Base-by-base conservation (phyloP, 2,888 invertebrate species). In the Sphecodes monilicornis region DNA sequence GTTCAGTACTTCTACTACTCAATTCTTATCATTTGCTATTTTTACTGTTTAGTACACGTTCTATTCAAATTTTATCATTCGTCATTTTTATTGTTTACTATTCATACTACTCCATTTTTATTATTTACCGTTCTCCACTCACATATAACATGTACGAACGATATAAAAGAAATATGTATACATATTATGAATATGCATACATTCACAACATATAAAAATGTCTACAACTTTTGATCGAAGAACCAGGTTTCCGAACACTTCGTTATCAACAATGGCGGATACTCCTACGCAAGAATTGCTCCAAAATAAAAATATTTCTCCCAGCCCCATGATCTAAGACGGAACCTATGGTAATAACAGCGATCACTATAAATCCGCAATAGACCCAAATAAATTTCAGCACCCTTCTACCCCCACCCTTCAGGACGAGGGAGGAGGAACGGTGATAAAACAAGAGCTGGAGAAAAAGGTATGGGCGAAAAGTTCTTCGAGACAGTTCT, bases 341-440 rank as follows among this genome's bases (percentile, higher is more conserved):
- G 54, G 3, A 26, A 29, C 60, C 29, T 60, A 60, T 29, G 60
- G 60, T 60, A 60, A 60, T 60, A 60, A 29, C 29, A 60, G 29
- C 18, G 60, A 60, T 60, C 36, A 68, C 41, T 26, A 68, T 79
- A 81, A 79, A 81, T 78, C 68, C 68, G 41, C 54, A 50, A 74
- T 69, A 39, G 29, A 41, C 16, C 36, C 60, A 60, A 82, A 74
- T 79, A 82, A 82, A 82, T 82, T 82, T 78, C 50, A 5, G 16
- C 46, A n/a, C n/a, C 69, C 43, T 57, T 46, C 41, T 29, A 68
- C 39, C 68, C 39, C 29, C 36, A 26, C 39, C 18, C 18, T 46
- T 60, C 26, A 29, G 41, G 16, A 18, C 1, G 29, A 29, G 29
- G 29, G 16, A 16, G 60, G 16, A 29, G 60, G 60, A 50, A 29